These are phyloP conservation scores for Clepsis dumicolana DNA, from an alignment of 2,888 invertebrate genomes.

Conservation along the genomic window DNA sequence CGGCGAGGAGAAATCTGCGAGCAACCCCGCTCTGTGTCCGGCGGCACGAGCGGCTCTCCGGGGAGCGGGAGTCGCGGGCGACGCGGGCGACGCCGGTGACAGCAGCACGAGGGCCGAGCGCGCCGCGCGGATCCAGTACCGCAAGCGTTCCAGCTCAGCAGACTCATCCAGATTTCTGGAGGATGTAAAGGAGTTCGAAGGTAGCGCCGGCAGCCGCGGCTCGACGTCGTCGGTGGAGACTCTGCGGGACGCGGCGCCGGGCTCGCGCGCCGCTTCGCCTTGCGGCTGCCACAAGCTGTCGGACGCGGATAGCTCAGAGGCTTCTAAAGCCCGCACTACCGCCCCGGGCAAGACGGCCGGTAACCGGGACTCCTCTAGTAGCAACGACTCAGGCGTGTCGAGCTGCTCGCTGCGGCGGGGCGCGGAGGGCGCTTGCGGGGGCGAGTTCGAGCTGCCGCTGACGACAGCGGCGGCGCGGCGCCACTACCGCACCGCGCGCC, in stretches of 20 bases:
- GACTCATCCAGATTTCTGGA: slow-evolving; percentile 90
- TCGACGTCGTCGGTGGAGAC: slow-evolving; percentile 83
- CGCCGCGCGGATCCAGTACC: slow-evolving; percentile 56
- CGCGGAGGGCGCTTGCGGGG: slow-evolving; percentile 75
- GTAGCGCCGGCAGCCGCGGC: slow-evolving; percentile 72
- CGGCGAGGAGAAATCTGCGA: slow-evolving; percentile 87
- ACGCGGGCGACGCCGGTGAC: slow-evolving; percentile 30
- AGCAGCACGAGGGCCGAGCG: slow-evolving; percentile 49
- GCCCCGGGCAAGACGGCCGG: slow-evolving; percentile 89
- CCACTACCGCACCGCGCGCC: slow-evolving; percentile 84
- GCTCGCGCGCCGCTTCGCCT: slow-evolving; percentile 65
- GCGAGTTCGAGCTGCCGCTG: slow-evolving; percentile 87
- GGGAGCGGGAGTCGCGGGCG: slow-evolving; percentile 22
- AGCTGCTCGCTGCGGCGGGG: slow-evolving; percentile 88
- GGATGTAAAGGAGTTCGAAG: slow-evolving; percentile 85
- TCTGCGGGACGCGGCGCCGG: slow-evolving; percentile 69
- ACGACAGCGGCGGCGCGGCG: slow-evolving; percentile 84
- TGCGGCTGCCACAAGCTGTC: slow-evolving; percentile 72
- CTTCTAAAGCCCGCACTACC: slow-evolving; percentile 61
- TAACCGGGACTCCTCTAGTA: slow-evolving; percentile 92
- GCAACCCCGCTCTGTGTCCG: slow-evolving; percentile 88
- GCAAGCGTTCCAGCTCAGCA: slow-evolving; percentile 90
- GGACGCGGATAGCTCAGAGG: slow-evolving; percentile 77
- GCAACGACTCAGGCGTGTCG: slow-evolving; percentile 93
- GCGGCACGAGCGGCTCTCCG: slow-evolving; percentile 49